Evolutionary conservation across 2,888 invertebrate species (phyloP).

Genomic region (Clusia tigrina): DNA sequence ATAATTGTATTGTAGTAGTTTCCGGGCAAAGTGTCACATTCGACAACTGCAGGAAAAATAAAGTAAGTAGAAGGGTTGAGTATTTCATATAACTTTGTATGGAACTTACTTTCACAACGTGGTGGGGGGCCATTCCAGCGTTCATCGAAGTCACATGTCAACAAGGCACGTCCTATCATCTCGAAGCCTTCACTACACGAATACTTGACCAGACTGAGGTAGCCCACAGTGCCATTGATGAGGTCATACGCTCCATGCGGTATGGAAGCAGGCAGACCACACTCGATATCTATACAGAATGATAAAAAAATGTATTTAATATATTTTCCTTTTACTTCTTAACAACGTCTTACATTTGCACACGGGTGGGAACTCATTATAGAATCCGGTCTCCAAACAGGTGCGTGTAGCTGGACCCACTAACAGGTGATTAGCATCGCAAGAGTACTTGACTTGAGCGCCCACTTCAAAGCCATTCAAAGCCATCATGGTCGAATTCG

Average conservation of each 20-base stretch:
- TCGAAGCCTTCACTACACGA: slow-evolving; percentile 83
- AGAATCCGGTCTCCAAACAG: slow-evolving; percentile 90
- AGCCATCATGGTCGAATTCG: slow-evolving; percentile 87
- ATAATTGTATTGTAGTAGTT: slow-evolving; percentile 66
- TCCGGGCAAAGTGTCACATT: slow-evolving; percentile 75
- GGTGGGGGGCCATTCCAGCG: slow-evolving; percentile 95
- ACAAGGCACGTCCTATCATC: slow-evolving; percentile 82
- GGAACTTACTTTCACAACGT: slow-evolving; percentile 77
- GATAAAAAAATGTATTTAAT: too few species aligned
- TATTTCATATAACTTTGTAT: too few species aligned
- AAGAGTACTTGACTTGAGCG: slow-evolving; percentile 82
- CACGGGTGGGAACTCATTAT: slow-evolving; percentile 91
- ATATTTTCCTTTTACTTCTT: too few species aligned
- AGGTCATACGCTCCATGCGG: slow-evolving; percentile 81
- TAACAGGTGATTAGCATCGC: slow-evolving; percentile 85
- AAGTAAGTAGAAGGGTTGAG: neutral
- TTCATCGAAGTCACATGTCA: slow-evolving; percentile 91
- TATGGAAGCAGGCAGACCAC: slow-evolving; percentile 88
- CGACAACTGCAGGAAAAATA: slow-evolving; percentile 69
- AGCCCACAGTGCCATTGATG: slow-evolving; percentile 86
- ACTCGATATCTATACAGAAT: slow-evolving; percentile 82
- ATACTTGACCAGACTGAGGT: slow-evolving; percentile 86
- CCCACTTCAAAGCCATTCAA: slow-evolving; percentile 81
- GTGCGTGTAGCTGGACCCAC: slow-evolving; percentile 85
- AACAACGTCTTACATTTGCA: slow-evolving; percentile 83